Evolutionary conservation across 2,888 invertebrate species (phyloP).

Genomic region (Tachina fera): DNA sequence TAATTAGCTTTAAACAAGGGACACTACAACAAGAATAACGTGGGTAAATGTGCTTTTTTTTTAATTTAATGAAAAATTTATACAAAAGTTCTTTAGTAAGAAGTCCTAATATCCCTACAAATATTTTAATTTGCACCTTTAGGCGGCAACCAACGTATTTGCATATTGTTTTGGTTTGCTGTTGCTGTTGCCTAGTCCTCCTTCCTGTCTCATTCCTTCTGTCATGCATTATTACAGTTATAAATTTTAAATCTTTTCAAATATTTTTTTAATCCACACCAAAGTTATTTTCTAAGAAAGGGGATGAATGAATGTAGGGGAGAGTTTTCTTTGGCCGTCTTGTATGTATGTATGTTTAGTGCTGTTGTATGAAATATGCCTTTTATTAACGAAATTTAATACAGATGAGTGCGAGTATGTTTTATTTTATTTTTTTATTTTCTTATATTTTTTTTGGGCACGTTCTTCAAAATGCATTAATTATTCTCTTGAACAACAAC

Average conservation of each 20-base stretch:
- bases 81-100: constrained; percentile 29
- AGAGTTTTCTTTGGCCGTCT: background rate
- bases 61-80: constrained; percentile 28
- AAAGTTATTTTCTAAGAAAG: constrained; percentile 45
- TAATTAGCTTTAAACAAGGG: constrained; percentile 79
- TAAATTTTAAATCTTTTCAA: constrained; percentile 81
- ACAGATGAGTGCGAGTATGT: constrained; percentile 11
- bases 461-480: constrained; percentile 80
- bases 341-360: background rate
- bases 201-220: background rate
- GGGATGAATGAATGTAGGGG: background rate
- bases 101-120: constrained; percentile 33
- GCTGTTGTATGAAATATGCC: constrained; percentile 55
- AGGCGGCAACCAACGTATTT: constrained; percentile 47
- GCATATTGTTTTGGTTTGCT: background rate
- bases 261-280: constrained; percentile 76
- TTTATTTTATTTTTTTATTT: background rate
- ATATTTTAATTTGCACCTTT: constrained; percentile 64
- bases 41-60: constrained; percentile 74
- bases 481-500: constrained; percentile 77
- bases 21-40: constrained; percentile 76
- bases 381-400: constrained; percentile 24
- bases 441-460: constrained; percentile 65
- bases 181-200: constrained; percentile 4
- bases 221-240: constrained; percentile 75